A percentile compares a stretch with the other conserved stretches of the same genome.
Conservation (phyloP, 2,113 vertebrate species). For the Sarotherodon lohbergeri region DNA sequence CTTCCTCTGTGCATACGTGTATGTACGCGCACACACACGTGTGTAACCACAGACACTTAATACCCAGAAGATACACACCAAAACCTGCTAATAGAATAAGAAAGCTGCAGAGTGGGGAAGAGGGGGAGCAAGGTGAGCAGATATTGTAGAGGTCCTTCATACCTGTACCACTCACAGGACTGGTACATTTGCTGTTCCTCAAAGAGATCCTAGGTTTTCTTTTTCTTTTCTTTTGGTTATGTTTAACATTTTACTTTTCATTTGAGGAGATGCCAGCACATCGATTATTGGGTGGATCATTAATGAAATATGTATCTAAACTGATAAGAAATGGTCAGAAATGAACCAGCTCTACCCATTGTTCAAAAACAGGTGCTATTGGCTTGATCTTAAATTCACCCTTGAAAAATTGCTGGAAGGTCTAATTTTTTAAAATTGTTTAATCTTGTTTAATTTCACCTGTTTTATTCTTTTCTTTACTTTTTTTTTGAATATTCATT, state of each 20-base stretch:
- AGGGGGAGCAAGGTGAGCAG: constrained; percentile 61
- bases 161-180: constrained; percentile 31
- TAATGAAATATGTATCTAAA: constrained; percentile 28
- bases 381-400: constrained; percentile 57
- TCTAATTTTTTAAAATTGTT: neutral
- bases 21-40: neutral
- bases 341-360: constrained; percentile 27
- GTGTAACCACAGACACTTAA: constrained; percentile 48
- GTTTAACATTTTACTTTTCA: neutral
- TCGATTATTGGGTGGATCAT: constrained; percentile 10
- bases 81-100: constrained; percentile 47
- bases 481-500: neutral
- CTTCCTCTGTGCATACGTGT: constrained; percentile 39
- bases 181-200: constrained; percentile 37
- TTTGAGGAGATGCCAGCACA: neutral
- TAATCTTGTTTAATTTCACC: constrained; percentile 5
- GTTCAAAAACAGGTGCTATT: constrained; percentile 55
- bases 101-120: constrained; percentile 18
- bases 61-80: constrained; percentile 54
- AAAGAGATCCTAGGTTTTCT: constrained; percentile 21
- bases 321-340: constrained; percentile 22
- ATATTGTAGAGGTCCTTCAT: constrained; percentile 23
- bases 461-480: neutral
- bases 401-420: constrained; percentile 10
- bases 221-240: neutral